Evolutionary conservation across 2,888 invertebrate species (phyloP).

Genomic region (Marasmarcha lunaedactyla): DNA sequence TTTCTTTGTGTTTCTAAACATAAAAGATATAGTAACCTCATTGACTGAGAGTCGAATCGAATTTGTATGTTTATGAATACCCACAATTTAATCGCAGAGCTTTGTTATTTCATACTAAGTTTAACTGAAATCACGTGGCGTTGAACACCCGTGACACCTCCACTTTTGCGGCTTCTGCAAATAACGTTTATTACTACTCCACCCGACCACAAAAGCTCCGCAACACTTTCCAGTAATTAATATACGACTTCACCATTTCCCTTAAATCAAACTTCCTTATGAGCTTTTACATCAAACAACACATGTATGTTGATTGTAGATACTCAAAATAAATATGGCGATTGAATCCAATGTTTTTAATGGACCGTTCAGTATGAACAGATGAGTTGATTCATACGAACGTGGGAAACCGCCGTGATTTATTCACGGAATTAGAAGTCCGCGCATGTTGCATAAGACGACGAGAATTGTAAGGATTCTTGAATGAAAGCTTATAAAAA

Average conservation of each 20-base stretch:
- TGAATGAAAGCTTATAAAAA: no score
- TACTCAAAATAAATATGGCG: slow-evolving; percentile 10
- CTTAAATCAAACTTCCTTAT: background rate
- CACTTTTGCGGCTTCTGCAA: slow-evolving; percentile 46
- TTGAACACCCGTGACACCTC: background rate
- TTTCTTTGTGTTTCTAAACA: no score
- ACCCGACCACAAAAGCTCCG: slow-evolving; percentile 22
- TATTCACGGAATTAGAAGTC: slow-evolving; percentile 17
- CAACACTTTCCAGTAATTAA: background rate
- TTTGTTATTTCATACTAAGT: no score
- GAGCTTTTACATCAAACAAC: background rate
- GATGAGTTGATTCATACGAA: slow-evolving; percentile 33
- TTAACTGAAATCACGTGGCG: background rate
- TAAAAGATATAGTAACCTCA: no score
- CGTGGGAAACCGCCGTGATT: slow-evolving; percentile 34
- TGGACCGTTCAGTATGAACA: slow-evolving; percentile 34
- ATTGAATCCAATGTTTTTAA: slow-evolving; percentile 31
- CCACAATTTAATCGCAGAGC: no score
- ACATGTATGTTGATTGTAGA: background rate
- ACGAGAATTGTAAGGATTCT: slow-evolving; percentile 1
- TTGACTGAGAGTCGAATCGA: no score
- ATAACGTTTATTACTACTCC: slow-evolving; percentile 39
- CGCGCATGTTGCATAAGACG: slow-evolving; percentile 13
- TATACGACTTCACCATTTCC: background rate
- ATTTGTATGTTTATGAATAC: no score